Evolutionary conservation across 2,113 vertebrate species (phyloP), one percentile per base, ranked within the genome.

Genomic region (Ascaphus truei): DNA sequence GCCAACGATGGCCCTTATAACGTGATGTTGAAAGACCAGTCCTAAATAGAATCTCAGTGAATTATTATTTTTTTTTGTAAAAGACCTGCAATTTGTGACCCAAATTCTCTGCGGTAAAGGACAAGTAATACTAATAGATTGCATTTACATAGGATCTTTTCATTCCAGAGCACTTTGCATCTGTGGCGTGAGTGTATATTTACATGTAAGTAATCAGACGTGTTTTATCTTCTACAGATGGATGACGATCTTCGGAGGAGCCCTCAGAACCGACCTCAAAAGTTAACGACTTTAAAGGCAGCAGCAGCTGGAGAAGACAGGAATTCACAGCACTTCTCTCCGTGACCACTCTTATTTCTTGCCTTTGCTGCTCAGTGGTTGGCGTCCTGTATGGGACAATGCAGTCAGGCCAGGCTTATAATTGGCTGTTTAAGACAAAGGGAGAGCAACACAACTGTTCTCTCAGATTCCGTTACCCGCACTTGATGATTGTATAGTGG

Each of bases 211-310:
- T 7, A 47, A 47, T 8, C 16, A 7, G n/a, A n/a, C n/a, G 6
- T 76, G 23, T 83, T 68, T 77, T 86, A 11, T 88, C 77, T 80
- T 48, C 76, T 84, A 34, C 84, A 99, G 97, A 99, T 99, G 97
- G 96, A 99, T 62, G 91, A 96, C 80, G 98, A 96, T 74, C 94
- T 99, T 73, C 96, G 95, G 72, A 96, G 92, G 82, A 99, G 95
- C 74, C 97, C 96, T 65, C 95, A 98, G 55, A 95, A 96, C 83
- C 93, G 91, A 72, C 90, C 93, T 56, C 91, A 91, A 72, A 93
- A 90, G 75, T 77, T 92, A 34, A 84, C 86, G 13, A 89, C 87
- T 0, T 85, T 93, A 77, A 95, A 93, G 79, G 80, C 92, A 75
- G 85, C 82, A 65, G 71, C 84, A 72, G 79, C 86, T 63, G 79